Base-by-base conservation (phyloP, 2,888 invertebrate genomes). In the Gari tellinella region DNA sequence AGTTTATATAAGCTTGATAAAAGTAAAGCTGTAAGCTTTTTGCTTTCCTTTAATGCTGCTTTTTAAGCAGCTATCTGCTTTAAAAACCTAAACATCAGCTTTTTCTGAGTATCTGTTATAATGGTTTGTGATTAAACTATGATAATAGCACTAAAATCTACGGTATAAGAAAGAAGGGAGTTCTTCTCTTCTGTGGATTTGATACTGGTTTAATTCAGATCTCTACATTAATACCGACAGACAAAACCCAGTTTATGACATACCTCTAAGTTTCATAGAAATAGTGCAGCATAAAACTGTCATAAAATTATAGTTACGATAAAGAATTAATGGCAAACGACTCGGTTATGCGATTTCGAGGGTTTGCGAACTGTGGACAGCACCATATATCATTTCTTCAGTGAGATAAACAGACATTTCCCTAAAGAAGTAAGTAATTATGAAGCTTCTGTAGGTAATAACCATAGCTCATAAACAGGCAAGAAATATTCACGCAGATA, bases 221-320 rank as follows among this genome's bases (percentile, higher is more conserved):
- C 31, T 56, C 46, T 49, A 43, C 51, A 46, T 64, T 61, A 61
- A 72, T 61, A 55, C 38, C 53, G 51, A 52, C 41, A 48, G 55
- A 41, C 43, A 61, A 62, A 64, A 65, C 23, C 64, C 31, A n/a
- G 61, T 72, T 72, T 51, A 72, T 61, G 21, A 26, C 53, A 40
- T 51, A 12, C 69, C 53, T 57, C 62, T 43, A 62, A 69, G 65
- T 65, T 69, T 69, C 69, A 69, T 69, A 61, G 65, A 65, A 65
- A 65, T 65, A 26, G 46, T 41, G 45, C n/a, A 46, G n/a, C 40
- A 69, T 77, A 77, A 77, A 77, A 77, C n/a, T 31, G 65, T 65
- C 68, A 57, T 77, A 65, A 77, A 77, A 77, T 77, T 77, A 77
- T 69, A 48, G 72, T 58, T 72, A 65, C 41, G 61, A 77, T 77